These are phyloP conservation scores for Isoperla grammatica DNA, from an alignment of 2,888 invertebrate genomes.

Conservation along the genomic window DNA sequence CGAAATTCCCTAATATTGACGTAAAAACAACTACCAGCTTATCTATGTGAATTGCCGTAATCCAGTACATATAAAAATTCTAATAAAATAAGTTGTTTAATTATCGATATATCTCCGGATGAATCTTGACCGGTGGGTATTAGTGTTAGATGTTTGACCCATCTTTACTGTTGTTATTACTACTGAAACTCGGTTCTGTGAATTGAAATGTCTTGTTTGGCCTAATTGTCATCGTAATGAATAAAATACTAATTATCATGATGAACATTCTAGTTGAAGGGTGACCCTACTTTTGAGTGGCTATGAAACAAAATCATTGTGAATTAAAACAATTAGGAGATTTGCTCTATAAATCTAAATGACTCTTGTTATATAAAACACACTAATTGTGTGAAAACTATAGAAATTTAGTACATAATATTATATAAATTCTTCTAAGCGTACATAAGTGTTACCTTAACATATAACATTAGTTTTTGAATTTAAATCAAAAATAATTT, in stretches of 20 bases:
- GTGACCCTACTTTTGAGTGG: no score
- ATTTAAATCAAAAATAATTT: constrained; percentile 26
- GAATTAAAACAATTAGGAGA: not conserved
- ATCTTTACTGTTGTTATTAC: constrained; percentile 25
- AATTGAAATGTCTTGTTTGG: constrained; percentile 31
- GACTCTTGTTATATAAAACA: constrained; percentile 1
- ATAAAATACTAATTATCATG: no score
- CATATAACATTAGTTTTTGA: constrained; percentile 21
- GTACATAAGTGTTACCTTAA: constrained; percentile 29
- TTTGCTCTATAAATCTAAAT: not conserved
- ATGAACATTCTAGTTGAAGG: no score
- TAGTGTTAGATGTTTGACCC: constrained; percentile 3
- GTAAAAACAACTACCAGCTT: constrained; percentile 7
- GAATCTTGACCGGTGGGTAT: not conserved
- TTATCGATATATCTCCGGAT: not conserved
- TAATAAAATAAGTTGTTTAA: not conserved
- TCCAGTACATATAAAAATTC: not conserved
- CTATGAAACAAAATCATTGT: constrained; percentile 5
- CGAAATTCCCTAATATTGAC: constrained; percentile 2
- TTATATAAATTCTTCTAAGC: constrained; percentile 25
- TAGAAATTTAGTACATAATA: not conserved
- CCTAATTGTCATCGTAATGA: constrained; percentile 30
- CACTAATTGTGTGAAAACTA: not conserved
- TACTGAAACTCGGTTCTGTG: constrained; percentile 30
- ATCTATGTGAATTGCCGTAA: not conserved